Percentiles rank a stretch among this genome's conserved stretches.
These are phyloP conservation scores for Syngnathus acus DNA, from an alignment of 2,797 vertebrate species.

Conservation along the genomic window DNA sequence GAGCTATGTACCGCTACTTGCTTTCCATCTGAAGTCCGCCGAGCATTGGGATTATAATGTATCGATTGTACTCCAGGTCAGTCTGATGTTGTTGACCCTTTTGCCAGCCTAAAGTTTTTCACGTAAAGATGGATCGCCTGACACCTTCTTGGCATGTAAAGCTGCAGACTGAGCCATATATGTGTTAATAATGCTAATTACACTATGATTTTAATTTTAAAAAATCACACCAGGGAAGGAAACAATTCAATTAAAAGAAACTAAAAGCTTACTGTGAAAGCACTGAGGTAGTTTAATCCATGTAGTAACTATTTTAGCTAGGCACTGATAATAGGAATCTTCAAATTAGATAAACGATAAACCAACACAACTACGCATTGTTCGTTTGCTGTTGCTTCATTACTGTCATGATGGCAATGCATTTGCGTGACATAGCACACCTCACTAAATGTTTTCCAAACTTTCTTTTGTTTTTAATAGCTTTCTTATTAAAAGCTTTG, in stretches of 20 bases:
- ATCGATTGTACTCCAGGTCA: neutral
- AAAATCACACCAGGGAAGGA: too few species aligned
- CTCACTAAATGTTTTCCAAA: neutral
- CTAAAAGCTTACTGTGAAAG: too few species aligned
- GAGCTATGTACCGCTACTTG: neutral
- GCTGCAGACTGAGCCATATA: neutral
- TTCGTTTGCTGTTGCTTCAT: too few species aligned
- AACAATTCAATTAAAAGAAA: too few species aligned
- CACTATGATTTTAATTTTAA: neutral
- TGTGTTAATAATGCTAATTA: neutral
- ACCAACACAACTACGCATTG: too few species aligned
- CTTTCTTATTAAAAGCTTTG: neutral
- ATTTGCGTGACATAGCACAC: too few species aligned
- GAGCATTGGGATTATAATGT: neutral
- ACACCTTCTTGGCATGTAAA: neutral
- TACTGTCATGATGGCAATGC: too few species aligned
- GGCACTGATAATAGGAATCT: too few species aligned
- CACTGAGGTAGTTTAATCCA: too few species aligned
- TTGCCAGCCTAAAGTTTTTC: neutral
- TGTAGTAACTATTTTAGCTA: too few species aligned
- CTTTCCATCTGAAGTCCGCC: neutral
- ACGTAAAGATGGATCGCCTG: neutral
- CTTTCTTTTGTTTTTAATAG: constrained; percentile 1
- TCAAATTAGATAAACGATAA: too few species aligned
- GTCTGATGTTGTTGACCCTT: neutral